Evolutionary conservation across 2,888 invertebrate genomes (phyloP).

Genomic region (Leucoma salicis): DNA sequence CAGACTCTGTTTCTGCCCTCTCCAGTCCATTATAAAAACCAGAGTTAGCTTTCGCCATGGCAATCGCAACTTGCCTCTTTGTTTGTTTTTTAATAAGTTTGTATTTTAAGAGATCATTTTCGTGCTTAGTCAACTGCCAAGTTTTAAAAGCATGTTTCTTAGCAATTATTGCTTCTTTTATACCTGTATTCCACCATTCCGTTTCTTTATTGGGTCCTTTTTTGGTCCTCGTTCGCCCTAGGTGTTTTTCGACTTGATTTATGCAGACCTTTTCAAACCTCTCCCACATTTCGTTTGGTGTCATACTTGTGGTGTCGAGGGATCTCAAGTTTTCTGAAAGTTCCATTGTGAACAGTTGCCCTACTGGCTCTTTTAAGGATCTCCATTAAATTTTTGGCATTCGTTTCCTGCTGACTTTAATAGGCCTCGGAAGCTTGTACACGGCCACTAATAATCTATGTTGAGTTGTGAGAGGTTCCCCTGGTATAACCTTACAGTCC

Average conservation of each 20-base stretch:
- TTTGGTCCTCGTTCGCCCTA: neutral
- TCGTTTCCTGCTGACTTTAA: neutral
- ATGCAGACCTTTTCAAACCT: neutral
- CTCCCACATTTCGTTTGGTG: neutral
- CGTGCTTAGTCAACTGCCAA: neutral
- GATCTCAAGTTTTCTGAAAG: neutral
- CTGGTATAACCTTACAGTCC: neutral
- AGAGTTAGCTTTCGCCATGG: neutral
- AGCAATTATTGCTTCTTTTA: neutral
- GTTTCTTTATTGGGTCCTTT: neutral
- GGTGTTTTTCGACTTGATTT: neutral
- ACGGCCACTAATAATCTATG: neutral
- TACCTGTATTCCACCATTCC: neutral
- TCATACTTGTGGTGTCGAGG: neutral
- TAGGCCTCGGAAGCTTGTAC: neutral
- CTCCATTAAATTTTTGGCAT: neutral
- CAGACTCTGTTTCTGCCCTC: neutral
- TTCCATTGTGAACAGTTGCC: neutral
- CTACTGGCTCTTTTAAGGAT: neutral
- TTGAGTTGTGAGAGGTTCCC: neutral
- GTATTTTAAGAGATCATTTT: neutral
- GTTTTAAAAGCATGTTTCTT: neutral
- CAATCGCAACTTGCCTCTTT: neutral
- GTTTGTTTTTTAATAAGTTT: neutral
- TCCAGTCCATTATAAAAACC: neutral